Conservation (phyloP, 1,140 invertebrate genomes). For the Varroa destructor region DNA sequence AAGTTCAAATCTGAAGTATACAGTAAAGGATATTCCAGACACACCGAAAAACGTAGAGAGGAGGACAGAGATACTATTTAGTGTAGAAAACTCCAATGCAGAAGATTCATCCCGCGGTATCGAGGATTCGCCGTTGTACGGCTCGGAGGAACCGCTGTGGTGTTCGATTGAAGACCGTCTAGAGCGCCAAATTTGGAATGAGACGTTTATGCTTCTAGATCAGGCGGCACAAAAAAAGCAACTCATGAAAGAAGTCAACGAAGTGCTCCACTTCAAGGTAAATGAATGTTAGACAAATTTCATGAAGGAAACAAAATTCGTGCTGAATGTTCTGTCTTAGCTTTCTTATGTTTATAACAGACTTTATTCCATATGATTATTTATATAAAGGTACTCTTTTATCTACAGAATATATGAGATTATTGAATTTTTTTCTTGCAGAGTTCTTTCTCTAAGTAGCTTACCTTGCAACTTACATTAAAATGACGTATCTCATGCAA, state of each 20-base stretch:
- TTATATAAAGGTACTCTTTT: too few relatives aligned
- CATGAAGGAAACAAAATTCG: background rate
- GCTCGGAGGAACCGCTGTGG: slow-evolving; percentile 1
- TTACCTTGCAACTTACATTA: too few relatives aligned
- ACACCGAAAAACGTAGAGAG: too few relatives aligned
- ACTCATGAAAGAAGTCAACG: background rate
- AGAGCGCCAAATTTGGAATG: slow-evolving; percentile 8
- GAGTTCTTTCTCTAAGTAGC: too few relatives aligned
- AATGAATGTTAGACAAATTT: background rate
- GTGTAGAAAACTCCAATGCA: too few relatives aligned
- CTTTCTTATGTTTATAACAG: background rate
- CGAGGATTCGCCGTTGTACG: background rate
- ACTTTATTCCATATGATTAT: background rate
- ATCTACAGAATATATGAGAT: too few relatives aligned
- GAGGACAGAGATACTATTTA: too few relatives aligned
- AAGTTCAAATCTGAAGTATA: too few relatives aligned
- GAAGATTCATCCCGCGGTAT: too few relatives aligned
- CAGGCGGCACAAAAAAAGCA: background rate
- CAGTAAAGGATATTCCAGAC: too few relatives aligned
- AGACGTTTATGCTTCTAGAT: slow-evolving; percentile 2
- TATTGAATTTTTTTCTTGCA: too few relatives aligned
- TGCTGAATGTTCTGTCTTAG: background rate
- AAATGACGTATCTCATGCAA: too few relatives aligned
- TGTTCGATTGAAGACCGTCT: slow-evolving; percentile 16
- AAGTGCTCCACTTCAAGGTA: background rate